These are phyloP conservation scores for Cryptotis parvus DNA, from an alignment of 2,113 vertebrate species.

Conservation along the genomic window DNA sequence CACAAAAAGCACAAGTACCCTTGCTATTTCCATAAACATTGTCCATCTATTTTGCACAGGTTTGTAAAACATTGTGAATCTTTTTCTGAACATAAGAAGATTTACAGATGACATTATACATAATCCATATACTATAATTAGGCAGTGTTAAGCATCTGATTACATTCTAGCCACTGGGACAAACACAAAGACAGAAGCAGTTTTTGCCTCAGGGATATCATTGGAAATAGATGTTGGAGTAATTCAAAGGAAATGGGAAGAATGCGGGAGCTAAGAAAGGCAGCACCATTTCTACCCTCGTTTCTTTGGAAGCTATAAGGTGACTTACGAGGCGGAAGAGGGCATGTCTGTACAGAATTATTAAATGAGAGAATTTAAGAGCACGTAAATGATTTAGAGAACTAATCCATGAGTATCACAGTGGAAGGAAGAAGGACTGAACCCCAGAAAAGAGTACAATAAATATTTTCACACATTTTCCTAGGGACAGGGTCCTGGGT, in stretches of 20 bases:
- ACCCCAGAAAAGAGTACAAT: background rate
- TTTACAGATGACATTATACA: constrained; percentile 56
- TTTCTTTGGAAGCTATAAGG: constrained; percentile 59
- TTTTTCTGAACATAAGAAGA: constrained; percentile 37
- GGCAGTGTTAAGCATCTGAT: constrained; percentile 33
- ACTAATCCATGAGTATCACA: background rate
- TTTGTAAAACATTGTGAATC: constrained; percentile 47
- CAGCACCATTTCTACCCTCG: constrained; percentile 38
- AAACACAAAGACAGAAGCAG: constrained; percentile 55
- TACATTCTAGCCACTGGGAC: constrained; percentile 11
- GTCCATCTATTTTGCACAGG: background rate
- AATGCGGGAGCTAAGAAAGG: constrained; percentile 16
- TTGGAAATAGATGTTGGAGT: constrained; percentile 9
- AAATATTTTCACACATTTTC: constrained; percentile 17
- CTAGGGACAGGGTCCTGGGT: background rate
- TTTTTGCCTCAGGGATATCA: background rate
- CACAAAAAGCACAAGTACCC: background rate
- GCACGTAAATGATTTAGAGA: constrained; percentile 43
- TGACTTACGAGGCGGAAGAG: constrained; percentile 58
- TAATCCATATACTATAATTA: constrained; percentile 62
- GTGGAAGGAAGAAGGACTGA: background rate
- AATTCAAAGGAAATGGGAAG: constrained; percentile 55
- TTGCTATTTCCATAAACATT: constrained; percentile 12
- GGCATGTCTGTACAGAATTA: constrained; percentile 47
- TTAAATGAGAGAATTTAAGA: constrained; percentile 52